A percentile compares a stretch with the other conserved stretches of the same genome.
These are phyloP conservation scores for Desmodus rotundus DNA, from an alignment of 2,113 vertebrate genomes.

Conservation along the genomic window DNA sequence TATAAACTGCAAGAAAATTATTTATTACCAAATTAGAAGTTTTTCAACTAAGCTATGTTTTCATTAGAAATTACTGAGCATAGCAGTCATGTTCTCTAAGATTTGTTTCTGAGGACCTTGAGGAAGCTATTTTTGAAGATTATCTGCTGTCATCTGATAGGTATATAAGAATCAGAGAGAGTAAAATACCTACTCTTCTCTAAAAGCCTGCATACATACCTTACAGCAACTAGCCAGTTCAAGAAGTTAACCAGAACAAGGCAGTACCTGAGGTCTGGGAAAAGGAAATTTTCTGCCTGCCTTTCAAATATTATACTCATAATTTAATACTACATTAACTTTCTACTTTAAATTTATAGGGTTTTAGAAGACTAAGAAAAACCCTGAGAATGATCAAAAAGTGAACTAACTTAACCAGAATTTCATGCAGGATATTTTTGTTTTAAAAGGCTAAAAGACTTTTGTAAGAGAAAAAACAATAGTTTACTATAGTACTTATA, in stretches of 20 bases:
- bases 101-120: neutral
- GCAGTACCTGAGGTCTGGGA: neutral
- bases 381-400: neutral
- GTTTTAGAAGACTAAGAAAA: slow-evolving; percentile 32
- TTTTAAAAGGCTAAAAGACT: slow-evolving; percentile 28
- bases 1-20: slow-evolving; percentile 12
- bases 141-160: neutral
- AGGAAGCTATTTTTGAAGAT: slow-evolving; percentile 9
- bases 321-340: slow-evolving; percentile 37
- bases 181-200: neutral
- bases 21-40: slow-evolving; percentile 21
- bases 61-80: slow-evolving; percentile 30
- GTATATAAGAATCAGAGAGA: neutral
- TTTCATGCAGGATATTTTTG: neutral
- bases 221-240: slow-evolving; percentile 15
- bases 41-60: slow-evolving; percentile 26
- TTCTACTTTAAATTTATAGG: slow-evolving; percentile 28
- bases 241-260: slow-evolving; percentile 33
- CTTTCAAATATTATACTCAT: slow-evolving; percentile 4
- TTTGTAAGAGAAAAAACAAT: neutral
- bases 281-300: slow-evolving; percentile 21
- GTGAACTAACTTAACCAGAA: slow-evolving; percentile 3
- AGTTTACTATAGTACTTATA: slow-evolving; percentile 15
- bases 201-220: slow-evolving; percentile 15
- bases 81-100: neutral